phyloP scores from a whole-genome alignment of 2,797 vertebrate genomes.

The Notoglanidium macrostoma region DNA sequence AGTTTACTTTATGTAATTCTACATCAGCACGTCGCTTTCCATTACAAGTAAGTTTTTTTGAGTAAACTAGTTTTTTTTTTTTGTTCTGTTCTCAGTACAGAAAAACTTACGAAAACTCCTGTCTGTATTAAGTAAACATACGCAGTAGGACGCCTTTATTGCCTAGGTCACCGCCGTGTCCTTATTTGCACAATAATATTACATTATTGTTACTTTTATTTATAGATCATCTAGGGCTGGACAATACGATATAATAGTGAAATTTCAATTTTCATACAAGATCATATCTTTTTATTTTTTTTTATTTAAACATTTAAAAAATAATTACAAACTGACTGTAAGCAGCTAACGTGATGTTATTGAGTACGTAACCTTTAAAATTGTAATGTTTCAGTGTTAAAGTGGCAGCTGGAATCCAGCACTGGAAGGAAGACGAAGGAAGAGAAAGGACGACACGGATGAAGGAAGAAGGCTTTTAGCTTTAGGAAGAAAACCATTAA shows the following conservation, averaged over 20 bases:
- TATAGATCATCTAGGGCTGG: not conserved
- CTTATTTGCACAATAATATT: not conserved
- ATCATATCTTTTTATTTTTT: not conserved
- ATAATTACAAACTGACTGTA: not conserved
- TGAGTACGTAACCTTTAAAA: not conserved
- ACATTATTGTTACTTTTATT: not conserved
- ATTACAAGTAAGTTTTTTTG: not conserved
- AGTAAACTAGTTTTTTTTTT: not conserved
- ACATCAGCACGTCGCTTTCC: not conserved
- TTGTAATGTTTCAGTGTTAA: not conserved
- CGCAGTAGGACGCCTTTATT: not conserved
- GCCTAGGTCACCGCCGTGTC: not conserved
- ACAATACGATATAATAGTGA: not conserved
- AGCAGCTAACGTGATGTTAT: not conserved
- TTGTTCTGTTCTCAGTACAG: not conserved
- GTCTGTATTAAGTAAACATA: not conserved
- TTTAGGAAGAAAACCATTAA: too few relatives aligned
- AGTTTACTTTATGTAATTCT: not conserved
- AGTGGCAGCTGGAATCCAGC: not conserved
- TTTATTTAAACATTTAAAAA: not conserved
- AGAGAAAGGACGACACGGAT: too few relatives aligned
- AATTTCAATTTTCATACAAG: too few relatives aligned
- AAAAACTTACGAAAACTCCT: not conserved
- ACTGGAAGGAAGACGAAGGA: too few relatives aligned
- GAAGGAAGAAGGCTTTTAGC: too few relatives aligned